Percentiles rank a stretch among this genome's conserved stretches.
Conservation (phyloP, 2,113 vertebrate species). For the Petaurus breviceps region DNA sequence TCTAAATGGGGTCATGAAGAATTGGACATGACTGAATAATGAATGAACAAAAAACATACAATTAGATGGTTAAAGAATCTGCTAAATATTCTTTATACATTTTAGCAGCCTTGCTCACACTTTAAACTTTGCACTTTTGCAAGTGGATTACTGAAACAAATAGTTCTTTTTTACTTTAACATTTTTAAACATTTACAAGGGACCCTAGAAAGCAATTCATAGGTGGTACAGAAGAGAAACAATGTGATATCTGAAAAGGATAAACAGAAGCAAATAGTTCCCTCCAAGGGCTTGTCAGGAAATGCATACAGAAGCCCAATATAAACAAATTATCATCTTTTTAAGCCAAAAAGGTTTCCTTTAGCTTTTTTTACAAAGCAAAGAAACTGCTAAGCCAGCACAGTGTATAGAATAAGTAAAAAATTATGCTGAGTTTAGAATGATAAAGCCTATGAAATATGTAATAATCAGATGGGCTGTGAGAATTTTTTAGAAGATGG, state of each 20-base stretch:
- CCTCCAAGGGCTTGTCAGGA: slow-evolving; percentile 74
- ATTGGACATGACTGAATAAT: background rate
- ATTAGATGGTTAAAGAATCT: slow-evolving; percentile 41
- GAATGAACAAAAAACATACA: background rate
- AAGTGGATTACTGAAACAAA: slow-evolving; percentile 48
- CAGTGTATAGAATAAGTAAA: slow-evolving; percentile 30
- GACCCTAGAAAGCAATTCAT: slow-evolving; percentile 48
- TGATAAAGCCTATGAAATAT: background rate
- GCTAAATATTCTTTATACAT: background rate
- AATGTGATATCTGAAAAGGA: slow-evolving; percentile 51
- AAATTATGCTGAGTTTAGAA: slow-evolving; percentile 23
- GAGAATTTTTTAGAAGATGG: background rate
- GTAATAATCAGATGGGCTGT: background rate
- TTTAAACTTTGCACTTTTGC: slow-evolving; percentile 38
- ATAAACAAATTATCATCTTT: slow-evolving; percentile 76
- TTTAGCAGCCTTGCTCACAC: slow-evolving; percentile 39
- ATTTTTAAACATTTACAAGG: slow-evolving; percentile 53
- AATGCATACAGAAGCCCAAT: slow-evolving; percentile 75
- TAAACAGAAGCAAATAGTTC: slow-evolving; percentile 77
- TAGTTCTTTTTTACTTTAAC: slow-evolving; percentile 47
- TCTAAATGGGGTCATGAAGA: too few relatives aligned
- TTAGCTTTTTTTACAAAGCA: slow-evolving; percentile 59
- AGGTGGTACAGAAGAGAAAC: slow-evolving; percentile 11
- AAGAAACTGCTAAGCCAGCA: slow-evolving; percentile 52
- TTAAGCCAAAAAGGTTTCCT: slow-evolving; percentile 57